Percentiles rank a stretch among this genome's conserved stretches.
These are phyloP conservation scores for Molossus alvarezi DNA, from an alignment of 2,797 vertebrate genomes.

Conservation along the genomic window DNA sequence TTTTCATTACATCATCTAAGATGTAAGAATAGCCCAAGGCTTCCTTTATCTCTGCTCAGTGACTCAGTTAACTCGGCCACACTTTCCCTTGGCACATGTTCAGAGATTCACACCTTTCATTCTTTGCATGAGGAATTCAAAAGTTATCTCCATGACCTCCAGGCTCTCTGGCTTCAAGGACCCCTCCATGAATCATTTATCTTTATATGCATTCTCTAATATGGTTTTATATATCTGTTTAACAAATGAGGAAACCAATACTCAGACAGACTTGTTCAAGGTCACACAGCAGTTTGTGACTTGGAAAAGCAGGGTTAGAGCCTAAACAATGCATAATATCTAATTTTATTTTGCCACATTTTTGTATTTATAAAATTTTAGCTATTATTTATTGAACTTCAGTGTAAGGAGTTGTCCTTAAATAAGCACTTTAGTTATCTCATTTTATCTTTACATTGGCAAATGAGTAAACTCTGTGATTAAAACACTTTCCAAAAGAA, in stretches of 20 bases:
- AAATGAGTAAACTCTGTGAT: conserved; percentile 31
- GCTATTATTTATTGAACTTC: neutral
- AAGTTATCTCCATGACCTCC: neutral
- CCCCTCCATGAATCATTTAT: conserved; percentile 53
- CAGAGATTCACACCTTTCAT: neutral
- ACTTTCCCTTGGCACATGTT: neutral
- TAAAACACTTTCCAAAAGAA: neutral
- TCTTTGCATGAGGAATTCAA: conserved; percentile 31
- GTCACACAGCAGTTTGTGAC: neutral
- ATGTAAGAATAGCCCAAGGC: neutral
- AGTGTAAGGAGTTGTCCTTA: neutral
- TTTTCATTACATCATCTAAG: neutral
- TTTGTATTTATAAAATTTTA: conserved; percentile 19
- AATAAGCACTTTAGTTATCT: neutral
- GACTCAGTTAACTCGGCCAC: neutral
- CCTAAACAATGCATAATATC: neutral
- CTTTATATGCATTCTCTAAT: neutral
- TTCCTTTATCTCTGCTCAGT: neutral
- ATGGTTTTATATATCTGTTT: conserved; percentile 16
- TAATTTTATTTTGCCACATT: neutral
- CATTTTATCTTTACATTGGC: conserved; percentile 30
- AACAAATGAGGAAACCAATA: conserved; percentile 44
- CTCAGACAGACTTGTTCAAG: neutral
- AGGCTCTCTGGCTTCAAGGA: neutral
- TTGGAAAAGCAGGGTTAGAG: neutral